Conservation (phyloP, 2,113 vertebrate species). For the Arvicanthis niloticus region DNA sequence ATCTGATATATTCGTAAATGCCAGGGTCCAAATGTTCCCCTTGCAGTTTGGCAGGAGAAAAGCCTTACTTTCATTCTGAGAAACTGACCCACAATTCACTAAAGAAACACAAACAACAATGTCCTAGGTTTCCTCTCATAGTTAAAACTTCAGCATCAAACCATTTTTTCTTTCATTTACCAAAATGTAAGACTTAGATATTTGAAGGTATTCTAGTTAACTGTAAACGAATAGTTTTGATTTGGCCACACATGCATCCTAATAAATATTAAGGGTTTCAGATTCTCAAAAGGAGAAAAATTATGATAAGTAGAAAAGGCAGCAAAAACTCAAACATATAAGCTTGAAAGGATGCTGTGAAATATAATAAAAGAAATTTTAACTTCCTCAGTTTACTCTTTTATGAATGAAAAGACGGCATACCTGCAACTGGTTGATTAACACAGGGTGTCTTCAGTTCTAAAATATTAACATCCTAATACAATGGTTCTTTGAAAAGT, state of each 20-base stretch:
- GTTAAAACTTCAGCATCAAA: slow-evolving; percentile 39
- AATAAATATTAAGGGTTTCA: neutral
- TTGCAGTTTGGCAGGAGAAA: slow-evolving; percentile 84
- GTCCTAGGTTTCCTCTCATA: slow-evolving; percentile 23
- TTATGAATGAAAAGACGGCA: neutral
- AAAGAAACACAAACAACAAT: slow-evolving; percentile 75
- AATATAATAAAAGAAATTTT: slow-evolving; percentile 22
- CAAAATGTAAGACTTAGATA: slow-evolving; percentile 34
- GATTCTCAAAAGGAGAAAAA: slow-evolving; percentile 43
- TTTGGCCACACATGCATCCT: slow-evolving; percentile 42
- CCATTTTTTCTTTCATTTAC: slow-evolving; percentile 12
- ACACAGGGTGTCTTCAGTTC: neutral
- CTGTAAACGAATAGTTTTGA: slow-evolving; percentile 50
- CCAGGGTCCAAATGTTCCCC: slow-evolving; percentile 85
- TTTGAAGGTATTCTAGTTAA: slow-evolving; percentile 26
- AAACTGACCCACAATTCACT: slow-evolving; percentile 70
- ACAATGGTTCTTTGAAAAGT: slow-evolving; percentile 59
- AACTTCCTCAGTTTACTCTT: neutral
- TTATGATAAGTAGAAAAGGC: neutral
- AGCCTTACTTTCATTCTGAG: slow-evolving; percentile 76
- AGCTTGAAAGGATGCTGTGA: neutral
- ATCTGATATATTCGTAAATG: slow-evolving; percentile 89
- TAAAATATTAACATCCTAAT: slow-evolving; percentile 75
- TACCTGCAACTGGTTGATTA: slow-evolving; percentile 58
- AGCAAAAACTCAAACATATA: slow-evolving; percentile 13